Conservation (phyloP, 2,113 vertebrate genomes). For the Otocyon megalotis region DNA sequence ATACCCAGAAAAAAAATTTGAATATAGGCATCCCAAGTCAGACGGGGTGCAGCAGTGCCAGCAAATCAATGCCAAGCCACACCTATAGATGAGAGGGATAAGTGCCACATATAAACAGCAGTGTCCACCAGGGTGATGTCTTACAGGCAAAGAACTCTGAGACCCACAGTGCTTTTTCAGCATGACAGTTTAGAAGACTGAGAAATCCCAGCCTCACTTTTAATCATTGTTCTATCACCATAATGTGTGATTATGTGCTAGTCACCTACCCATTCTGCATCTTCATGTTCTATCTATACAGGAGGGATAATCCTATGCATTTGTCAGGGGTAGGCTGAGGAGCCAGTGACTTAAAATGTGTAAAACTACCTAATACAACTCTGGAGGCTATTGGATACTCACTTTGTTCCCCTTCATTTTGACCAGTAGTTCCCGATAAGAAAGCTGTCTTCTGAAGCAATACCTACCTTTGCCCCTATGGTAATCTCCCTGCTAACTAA, state of each 20-base stretch:
- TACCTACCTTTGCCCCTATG: background rate
- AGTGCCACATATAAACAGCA: background rate
- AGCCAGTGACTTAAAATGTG: background rate
- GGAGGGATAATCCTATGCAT: background rate
- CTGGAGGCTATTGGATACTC: background rate
- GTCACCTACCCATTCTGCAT: background rate
- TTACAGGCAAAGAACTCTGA: background rate
- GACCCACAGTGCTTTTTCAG: background rate
- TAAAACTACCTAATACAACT: background rate
- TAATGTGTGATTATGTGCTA: background rate
- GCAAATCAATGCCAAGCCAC: background rate
- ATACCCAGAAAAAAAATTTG: background rate
- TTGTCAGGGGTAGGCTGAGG: background rate
- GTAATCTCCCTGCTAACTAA: background rate
- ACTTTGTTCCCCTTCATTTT: background rate
- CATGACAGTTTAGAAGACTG: background rate
- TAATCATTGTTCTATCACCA: background rate
- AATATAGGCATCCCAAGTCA: conserved; percentile 40
- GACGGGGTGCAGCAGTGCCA: background rate
- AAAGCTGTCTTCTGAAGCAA: background rate
- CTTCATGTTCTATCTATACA: background rate
- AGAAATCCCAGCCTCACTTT: background rate
- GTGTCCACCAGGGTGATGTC: background rate
- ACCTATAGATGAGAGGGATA: background rate
- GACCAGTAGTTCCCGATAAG: background rate